phyloP scores from a whole-genome alignment of 2,797 vertebrate genomes.

The Simalia tracyae region DNA sequence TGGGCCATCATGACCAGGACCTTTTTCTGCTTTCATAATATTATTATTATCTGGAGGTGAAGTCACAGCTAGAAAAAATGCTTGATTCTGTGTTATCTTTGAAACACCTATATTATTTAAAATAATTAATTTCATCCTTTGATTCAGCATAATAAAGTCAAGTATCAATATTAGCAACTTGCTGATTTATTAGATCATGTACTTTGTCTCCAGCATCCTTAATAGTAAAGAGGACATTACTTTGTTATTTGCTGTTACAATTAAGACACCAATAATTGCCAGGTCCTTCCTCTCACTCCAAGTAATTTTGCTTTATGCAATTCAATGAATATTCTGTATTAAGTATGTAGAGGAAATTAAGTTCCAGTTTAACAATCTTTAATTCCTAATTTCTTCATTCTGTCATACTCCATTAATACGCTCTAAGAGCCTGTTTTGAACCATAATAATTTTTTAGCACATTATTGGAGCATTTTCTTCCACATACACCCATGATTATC shows the following conservation, averaged over 20 bases:
- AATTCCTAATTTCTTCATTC: background rate
- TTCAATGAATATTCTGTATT: background rate
- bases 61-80: background rate
- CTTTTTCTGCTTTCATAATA: background rate
- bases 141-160: background rate
- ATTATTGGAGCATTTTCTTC: background rate
- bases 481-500: background rate
- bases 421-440: background rate
- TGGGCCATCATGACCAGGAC: background rate
- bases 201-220: background rate
- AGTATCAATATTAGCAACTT: background rate
- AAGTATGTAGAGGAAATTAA: background rate
- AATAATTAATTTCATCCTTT: background rate
- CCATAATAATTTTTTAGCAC: background rate
- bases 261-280: background rate
- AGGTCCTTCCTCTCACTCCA: background rate
- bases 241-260: background rate
- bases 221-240: background rate
- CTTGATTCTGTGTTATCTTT: background rate
- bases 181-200: background rate
- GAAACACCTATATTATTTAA: background rate
- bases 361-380: background rate
- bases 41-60: background rate
- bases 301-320: background rate
- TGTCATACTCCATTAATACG: background rate